These are phyloP conservation scores for Danio choprae DNA, from an alignment of 2,797 vertebrate genomes.

Conservation along the genomic window DNA sequence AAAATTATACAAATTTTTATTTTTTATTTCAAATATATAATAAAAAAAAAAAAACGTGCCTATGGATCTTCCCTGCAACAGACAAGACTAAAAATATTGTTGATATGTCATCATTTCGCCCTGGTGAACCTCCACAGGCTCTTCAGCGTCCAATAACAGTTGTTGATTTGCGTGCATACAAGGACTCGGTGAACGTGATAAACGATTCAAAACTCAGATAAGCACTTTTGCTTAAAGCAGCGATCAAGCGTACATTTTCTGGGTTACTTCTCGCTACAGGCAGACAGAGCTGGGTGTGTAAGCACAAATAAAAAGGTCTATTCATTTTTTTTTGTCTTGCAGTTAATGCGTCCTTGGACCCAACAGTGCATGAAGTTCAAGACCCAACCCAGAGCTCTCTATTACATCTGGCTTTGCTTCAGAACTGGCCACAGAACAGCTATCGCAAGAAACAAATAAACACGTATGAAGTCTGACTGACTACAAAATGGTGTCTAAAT, in stretches of 20 bases:
- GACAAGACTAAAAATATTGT: not conserved
- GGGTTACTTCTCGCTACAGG: not conserved
- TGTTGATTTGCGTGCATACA: slow-evolving; percentile 3
- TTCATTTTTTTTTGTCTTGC: slow-evolving; percentile 3
- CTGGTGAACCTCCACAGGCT: not conserved
- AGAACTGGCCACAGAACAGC: slow-evolving; percentile 29
- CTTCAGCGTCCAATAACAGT: not conserved
- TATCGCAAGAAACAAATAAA: slow-evolving; percentile 3
- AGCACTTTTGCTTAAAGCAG: not conserved
- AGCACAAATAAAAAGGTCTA: slow-evolving; percentile 8
- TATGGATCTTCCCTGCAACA: not conserved
- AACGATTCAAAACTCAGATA: not conserved
- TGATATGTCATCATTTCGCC: not conserved
- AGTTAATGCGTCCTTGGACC: slow-evolving; percentile 52
- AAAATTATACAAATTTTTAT: too few relatives aligned
- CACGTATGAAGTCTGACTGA: not conserved
- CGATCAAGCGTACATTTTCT: slow-evolving; percentile 10
- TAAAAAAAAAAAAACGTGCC: not conserved
- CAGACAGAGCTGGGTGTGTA: not conserved
- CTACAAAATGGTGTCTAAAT: not conserved
- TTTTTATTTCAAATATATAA: not conserved
- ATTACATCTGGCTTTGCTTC: slow-evolving; percentile 51
- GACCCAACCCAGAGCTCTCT: slow-evolving; percentile 40
- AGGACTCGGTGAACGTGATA: not conserved
- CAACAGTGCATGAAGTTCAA: slow-evolving; percentile 39